Conservation (phyloP, 2,888 invertebrate genomes). For the Drosophila vallismaia region DNA sequence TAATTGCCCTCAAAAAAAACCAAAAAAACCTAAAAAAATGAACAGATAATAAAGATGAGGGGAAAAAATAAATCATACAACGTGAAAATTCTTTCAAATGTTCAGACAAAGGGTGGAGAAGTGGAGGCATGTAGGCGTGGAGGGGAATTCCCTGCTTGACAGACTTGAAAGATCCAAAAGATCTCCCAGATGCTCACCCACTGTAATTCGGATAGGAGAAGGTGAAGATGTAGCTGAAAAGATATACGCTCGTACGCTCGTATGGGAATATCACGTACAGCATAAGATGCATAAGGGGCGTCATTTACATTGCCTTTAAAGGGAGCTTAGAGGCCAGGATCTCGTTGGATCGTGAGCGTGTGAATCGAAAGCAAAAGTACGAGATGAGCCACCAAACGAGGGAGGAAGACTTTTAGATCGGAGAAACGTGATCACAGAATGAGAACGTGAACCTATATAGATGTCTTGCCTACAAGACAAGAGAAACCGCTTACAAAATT, state of each 20-base stretch:
- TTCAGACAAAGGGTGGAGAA: conserved; percentile 48
- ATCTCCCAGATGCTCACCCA: conserved; percentile 62
- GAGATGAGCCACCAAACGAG: conserved; percentile 23
- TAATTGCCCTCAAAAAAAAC: conserved; percentile 64
- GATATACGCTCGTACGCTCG: conserved; percentile 51
- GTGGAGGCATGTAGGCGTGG: conserved; percentile 12
- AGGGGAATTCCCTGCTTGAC: conserved; percentile 53
- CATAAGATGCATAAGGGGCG: conserved; percentile 74
- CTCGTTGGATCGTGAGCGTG: conserved; percentile 72
- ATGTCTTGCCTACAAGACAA: conserved; percentile 7
- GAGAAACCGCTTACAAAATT: background rate
- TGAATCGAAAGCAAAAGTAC: conserved; percentile 56
- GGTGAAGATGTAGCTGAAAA: conserved; percentile 65
- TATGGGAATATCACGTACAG: conserved; percentile 69
- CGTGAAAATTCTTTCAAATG: conserved; percentile 79
- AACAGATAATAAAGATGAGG: conserved; percentile 38
- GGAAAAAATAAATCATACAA: conserved; percentile 54
- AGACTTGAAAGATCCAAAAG: conserved; percentile 76
- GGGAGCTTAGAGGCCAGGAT: conserved; percentile 57
- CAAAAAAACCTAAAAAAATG: background rate
- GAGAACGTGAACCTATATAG: conserved; percentile 29
- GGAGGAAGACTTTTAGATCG: conserved; percentile 22
- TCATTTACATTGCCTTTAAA: conserved; percentile 74
- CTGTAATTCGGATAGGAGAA: conserved; percentile 36
- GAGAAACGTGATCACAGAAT: conserved; percentile 31